These are phyloP conservation scores for Drosophila colorata DNA, from an alignment of 2,888 invertebrate genomes.

Conservation along the genomic window DNA sequence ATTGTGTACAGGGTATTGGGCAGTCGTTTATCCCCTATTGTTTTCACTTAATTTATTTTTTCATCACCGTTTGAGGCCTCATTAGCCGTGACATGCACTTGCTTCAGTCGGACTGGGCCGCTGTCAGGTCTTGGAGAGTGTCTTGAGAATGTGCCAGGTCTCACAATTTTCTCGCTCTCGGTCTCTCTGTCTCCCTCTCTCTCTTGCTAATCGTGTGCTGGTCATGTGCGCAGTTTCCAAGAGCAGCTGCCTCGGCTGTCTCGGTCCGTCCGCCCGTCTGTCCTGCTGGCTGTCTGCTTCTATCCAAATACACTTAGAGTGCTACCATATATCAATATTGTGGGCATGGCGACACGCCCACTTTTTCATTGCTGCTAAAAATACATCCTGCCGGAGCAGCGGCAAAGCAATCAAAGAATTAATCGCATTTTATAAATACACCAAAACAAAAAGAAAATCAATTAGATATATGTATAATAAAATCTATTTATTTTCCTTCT, in stretches of 20 bases:
- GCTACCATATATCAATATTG: slow-evolving; percentile 60
- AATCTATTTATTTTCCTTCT: slow-evolving; percentile 8
- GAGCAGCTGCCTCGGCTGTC: slow-evolving; percentile 41
- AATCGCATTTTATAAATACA: slow-evolving; percentile 69
- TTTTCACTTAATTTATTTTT: not conserved
- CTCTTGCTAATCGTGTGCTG: slow-evolving; percentile 36
- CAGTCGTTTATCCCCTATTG: not conserved
- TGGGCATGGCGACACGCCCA: slow-evolving; percentile 55
- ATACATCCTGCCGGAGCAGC: slow-evolving; percentile 44
- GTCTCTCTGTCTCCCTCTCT: not conserved
- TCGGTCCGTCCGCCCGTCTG: slow-evolving; percentile 4
- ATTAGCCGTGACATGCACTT: slow-evolving; percentile 64
- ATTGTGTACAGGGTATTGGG: not conserved
- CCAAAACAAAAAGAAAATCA: slow-evolving; percentile 47
- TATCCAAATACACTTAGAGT: slow-evolving; percentile 42
- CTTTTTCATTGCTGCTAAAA: slow-evolving; percentile 53
- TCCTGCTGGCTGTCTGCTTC: slow-evolving; percentile 13
- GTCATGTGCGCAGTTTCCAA: slow-evolving; percentile 61
- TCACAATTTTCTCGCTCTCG: not conserved
- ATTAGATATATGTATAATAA: slow-evolving; percentile 34
- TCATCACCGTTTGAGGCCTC: slow-evolving; percentile 26
- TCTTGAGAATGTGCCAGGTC: slow-evolving; percentile 16
- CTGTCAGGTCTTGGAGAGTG: slow-evolving; percentile 30
- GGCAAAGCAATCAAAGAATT: slow-evolving; percentile 53
- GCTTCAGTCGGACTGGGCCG: slow-evolving; percentile 14